Evolutionary conservation across 2,888 invertebrate species (phyloP).

Genomic region (Ametastegia equiseti): DNA sequence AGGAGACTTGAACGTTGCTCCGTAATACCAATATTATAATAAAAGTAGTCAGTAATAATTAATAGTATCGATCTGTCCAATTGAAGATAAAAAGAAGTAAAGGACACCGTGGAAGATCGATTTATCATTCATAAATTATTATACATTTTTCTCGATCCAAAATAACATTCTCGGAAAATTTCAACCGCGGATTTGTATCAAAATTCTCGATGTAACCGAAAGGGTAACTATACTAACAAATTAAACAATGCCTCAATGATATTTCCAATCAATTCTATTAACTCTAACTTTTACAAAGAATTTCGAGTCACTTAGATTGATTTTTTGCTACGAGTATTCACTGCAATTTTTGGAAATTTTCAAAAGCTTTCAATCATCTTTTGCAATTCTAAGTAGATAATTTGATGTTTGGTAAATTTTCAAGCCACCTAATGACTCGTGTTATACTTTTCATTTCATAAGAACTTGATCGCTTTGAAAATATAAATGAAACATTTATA

Average conservation of each 20-base stretch:
- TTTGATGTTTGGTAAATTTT: not conserved
- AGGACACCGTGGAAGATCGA: conserved; percentile 3
- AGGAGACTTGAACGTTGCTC: not conserved
- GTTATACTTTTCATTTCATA: too few relatives aligned
- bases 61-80: conserved; percentile 7
- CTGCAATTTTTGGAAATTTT: not conserved
- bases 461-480: too few relatives aligned
- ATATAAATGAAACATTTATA: too few relatives aligned
- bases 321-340: not conserved
- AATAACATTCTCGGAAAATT: not conserved
- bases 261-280: not conserved
- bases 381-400: not conserved
- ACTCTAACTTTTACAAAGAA: not conserved
- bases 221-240: too few relatives aligned
- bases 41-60: conserved; percentile 29
- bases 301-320: not conserved
- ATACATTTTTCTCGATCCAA: too few relatives aligned
- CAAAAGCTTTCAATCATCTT: not conserved
- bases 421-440: not conserved
- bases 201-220: too few relatives aligned
- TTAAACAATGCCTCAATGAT: too few relatives aligned
- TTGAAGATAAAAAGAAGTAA: not conserved
- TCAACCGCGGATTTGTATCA: too few relatives aligned
- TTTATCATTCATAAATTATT: too few relatives aligned
- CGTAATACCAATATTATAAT: conserved; percentile 24